Evolutionary conservation across 2,113 vertebrate species (phyloP).

Genomic region (Nannospalax galili): DNA sequence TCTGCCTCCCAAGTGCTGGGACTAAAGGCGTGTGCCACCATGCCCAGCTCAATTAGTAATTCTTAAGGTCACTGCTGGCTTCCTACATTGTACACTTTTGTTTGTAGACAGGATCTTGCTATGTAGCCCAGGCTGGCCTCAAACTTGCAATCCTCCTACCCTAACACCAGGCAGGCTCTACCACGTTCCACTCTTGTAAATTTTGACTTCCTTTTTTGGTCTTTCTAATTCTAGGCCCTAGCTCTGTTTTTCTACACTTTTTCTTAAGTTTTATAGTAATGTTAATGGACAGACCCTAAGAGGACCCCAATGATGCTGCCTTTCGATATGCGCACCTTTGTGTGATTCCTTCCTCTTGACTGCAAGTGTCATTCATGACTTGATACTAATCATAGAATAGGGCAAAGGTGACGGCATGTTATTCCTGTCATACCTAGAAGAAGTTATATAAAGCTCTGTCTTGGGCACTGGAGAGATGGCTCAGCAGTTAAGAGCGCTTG

Average conservation of each 20-base stretch:
- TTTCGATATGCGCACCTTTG: not conserved
- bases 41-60: too few species aligned
- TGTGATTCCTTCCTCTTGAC: not conserved
- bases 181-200: not conserved
- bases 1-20: too few species aligned
- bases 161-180: too few species aligned
- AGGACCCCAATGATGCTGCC: not conserved
- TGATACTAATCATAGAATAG: not conserved
- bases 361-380: not conserved
- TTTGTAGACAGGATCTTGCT: not conserved
- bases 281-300: not conserved
- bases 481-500: not conserved
- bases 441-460: not conserved
- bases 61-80: not conserved
- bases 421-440: not conserved
- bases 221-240: not conserved
- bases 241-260: not conserved
- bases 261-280: conserved; percentile 15
- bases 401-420: not conserved
- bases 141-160: not conserved
- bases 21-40: too few species aligned
- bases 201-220: not conserved
- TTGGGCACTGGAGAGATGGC: not conserved
- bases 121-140: too few species aligned
- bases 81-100: not conserved